A percentile compares a stretch with the other conserved stretches of the same genome.
Evolutionary conservation across 2,797 vertebrate species (phyloP).

Genomic region (Avahi laniger): DNA sequence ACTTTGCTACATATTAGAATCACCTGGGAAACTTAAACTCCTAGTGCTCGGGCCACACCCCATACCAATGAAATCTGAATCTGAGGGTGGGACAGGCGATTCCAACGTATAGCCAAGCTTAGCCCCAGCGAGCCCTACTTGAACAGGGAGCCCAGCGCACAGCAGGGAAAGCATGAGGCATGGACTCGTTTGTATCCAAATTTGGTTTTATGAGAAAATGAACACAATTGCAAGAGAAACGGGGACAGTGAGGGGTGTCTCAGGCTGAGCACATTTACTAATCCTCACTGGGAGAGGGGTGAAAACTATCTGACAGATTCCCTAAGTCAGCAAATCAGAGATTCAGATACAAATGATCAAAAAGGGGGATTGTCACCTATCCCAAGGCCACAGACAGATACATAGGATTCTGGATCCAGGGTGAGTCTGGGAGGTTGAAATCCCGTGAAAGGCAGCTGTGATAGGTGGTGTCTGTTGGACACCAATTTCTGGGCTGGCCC

Average conservation of each 20-base stretch:
- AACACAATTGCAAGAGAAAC: constrained; percentile 22
- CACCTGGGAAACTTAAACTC: neutral
- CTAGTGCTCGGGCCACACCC: neutral
- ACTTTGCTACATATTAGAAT: neutral
- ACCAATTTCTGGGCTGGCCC: neutral
- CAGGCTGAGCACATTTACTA: neutral
- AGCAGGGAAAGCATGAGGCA: neutral
- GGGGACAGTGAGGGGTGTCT: neutral
- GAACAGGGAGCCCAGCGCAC: neutral
- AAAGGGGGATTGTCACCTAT: neutral
- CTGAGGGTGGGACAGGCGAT: neutral
- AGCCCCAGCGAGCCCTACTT: neutral
- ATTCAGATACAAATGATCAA: neutral
- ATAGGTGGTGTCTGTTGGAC: neutral
- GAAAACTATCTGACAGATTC: neutral
- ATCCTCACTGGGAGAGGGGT: neutral
- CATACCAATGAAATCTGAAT: neutral
- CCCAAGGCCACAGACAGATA: constrained; percentile 49
- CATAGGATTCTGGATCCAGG: constrained; percentile 18
- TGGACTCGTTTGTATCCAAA: neutral
- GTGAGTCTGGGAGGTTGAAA: neutral
- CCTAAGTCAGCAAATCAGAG: constrained; percentile 3
- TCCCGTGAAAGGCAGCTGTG: constrained; percentile 53
- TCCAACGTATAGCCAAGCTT: neutral
- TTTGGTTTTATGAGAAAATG: constrained; percentile 53